Percentiles rank a stretch among this genome's conserved stretches.
Conservation (phyloP, 64 coral and sea anemone genomes). For the Dendrophyllia cribrosa region DNA sequence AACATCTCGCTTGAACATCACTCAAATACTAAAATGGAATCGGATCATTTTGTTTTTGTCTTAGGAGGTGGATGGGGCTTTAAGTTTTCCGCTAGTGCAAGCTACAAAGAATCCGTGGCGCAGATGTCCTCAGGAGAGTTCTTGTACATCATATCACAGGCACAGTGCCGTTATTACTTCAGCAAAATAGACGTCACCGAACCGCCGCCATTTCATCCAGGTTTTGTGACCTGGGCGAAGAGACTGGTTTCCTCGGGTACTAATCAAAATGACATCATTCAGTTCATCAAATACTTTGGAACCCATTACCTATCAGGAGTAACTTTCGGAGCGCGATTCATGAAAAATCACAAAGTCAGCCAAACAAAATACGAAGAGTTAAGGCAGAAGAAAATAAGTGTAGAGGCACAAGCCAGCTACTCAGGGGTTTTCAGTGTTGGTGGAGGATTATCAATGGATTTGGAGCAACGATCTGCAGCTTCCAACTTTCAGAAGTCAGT, state of each 20-base stretch:
- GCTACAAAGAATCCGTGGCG: constrained; percentile 46
- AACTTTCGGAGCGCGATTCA: constrained; percentile 57
- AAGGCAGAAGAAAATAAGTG: constrained; percentile 2
- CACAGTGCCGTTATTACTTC: constrained; percentile 57
- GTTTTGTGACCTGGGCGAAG: constrained; percentile 50
- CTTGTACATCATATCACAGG: constrained; percentile 47
- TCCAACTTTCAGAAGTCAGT: constrained; percentile 43
- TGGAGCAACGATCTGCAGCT: constrained; percentile 17
- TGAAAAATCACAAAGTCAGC: constrained; percentile 48
- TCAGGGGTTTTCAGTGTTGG: constrained; percentile 38
- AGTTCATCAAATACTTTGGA: constrained; percentile 65
- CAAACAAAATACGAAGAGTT: constrained; percentile 31
- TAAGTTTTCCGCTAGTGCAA: constrained; percentile 50
- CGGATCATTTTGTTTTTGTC: neutral
- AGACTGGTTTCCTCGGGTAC: neutral
- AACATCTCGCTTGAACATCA: too few species aligned
- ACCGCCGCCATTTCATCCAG: constrained; percentile 50
- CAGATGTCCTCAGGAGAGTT: constrained; percentile 53
- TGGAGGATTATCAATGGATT: constrained; percentile 29
- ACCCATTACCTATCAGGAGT: constrained; percentile 57
- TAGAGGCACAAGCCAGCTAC: constrained; percentile 67
- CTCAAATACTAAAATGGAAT: neutral
- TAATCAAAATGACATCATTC: neutral
- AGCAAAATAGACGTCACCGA: constrained; percentile 43
- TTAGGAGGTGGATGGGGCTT: constrained; percentile 65